A percentile compares a stretch with the other conserved stretches of the same genome.
Conservation (phyloP, 2,113 vertebrate species). For the Catharus bicknelli region DNA sequence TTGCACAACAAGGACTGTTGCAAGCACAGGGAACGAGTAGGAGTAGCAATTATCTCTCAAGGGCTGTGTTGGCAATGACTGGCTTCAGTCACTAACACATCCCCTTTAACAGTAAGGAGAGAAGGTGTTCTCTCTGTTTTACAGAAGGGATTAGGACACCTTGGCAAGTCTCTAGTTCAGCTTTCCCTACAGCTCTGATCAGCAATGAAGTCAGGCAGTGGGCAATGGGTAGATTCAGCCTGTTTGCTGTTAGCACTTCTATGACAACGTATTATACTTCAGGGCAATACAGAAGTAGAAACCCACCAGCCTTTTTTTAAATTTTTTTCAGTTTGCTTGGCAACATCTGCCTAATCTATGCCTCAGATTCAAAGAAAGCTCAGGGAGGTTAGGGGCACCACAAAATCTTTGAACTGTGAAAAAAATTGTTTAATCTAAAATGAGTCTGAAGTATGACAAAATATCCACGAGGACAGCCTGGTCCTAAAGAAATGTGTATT, state of each 20-base stretch:
- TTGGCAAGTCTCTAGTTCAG: background rate
- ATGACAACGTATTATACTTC: background rate
- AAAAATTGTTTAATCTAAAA: background rate
- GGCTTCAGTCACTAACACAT: background rate
- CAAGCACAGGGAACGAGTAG: background rate
- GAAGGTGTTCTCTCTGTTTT: background rate
- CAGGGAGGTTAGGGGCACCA: rapidly evolving
- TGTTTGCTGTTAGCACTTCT: background rate
- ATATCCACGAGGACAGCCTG: background rate
- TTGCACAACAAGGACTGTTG: background rate
- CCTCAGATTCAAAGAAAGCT: background rate
- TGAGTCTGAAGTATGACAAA: background rate
- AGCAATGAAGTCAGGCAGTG: background rate
- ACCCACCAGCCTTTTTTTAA: rapidly evolving
- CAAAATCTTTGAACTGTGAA: background rate
- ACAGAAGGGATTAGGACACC: background rate
- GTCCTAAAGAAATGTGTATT: background rate
- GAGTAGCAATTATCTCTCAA: background rate
- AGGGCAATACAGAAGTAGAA: background rate
- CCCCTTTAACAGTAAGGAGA: background rate
- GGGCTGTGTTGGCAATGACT: background rate
- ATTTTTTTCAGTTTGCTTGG: background rate
- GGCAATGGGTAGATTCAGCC: background rate
- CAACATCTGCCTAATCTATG: background rate
- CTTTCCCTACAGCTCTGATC: background rate